These are phyloP conservation scores for Astreopora myriophthalma DNA, from an alignment of 64 coral and sea anemone species.

Conservation along the genomic window DNA sequence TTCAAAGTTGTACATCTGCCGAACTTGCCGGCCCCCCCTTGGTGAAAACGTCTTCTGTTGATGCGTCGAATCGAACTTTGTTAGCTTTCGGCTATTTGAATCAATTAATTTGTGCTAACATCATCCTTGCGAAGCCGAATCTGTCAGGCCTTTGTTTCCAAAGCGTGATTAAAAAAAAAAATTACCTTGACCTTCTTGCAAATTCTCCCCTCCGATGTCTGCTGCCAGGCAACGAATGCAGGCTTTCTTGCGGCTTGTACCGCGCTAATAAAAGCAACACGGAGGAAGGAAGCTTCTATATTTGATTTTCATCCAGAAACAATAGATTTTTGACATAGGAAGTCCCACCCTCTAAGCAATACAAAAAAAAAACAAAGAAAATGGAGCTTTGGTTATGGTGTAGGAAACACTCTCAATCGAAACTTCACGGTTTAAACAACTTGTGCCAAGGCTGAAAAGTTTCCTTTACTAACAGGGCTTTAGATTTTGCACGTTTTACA, in stretches of 20 bases:
- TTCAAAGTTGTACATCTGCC: constrained; percentile 21
- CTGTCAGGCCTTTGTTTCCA: background rate
- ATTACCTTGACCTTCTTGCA: background rate
- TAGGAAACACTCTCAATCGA: background rate
- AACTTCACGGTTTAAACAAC: too few species aligned
- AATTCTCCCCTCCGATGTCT: background rate
- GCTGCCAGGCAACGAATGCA: constrained; percentile 2
- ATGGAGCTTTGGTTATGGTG: background rate
- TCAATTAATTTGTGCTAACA: background rate
- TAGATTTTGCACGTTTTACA: too few species aligned
- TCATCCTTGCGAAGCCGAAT: background rate
- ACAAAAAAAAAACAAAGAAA: background rate
- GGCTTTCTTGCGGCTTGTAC: background rate
- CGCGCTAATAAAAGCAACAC: background rate
- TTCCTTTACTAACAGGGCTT: too few species aligned
- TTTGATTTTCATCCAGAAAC: background rate
- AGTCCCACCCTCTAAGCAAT: constrained; percentile 5
- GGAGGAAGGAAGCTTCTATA: background rate
- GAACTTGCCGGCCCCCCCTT: background rate
- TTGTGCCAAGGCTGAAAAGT: too few species aligned
- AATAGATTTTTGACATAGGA: constrained; percentile 1
- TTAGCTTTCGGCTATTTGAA: background rate
- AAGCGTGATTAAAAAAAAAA: background rate
- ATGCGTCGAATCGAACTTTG: background rate
- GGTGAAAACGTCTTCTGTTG: background rate